Evolutionary conservation across 2,113 vertebrate genomes (phyloP).

Genomic region (Gallinago paraguaiae): DNA sequence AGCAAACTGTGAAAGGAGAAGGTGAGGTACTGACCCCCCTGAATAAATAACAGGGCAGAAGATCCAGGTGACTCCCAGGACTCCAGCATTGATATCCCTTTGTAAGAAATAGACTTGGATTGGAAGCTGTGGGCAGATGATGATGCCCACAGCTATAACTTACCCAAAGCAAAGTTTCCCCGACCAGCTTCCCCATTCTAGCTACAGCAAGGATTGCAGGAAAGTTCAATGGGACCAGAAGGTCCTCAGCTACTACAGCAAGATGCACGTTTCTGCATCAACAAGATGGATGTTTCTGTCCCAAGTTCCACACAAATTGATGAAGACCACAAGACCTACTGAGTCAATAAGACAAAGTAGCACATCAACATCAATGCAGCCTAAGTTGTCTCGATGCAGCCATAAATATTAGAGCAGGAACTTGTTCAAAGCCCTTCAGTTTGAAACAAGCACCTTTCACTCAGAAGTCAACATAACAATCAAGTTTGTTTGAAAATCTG

Average conservation of each 20-base stretch:
- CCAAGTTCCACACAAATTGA: not conserved
- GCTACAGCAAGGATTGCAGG: not conserved
- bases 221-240: not conserved
- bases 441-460: not conserved
- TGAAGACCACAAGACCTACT: not conserved
- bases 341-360: not conserved
- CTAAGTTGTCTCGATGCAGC: not conserved
- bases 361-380: not conserved
- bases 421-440: not conserved
- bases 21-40: not conserved
- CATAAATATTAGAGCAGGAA: not conserved
- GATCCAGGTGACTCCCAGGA: not conserved
- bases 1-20: not conserved
- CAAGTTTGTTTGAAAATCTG: not conserved
- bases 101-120: rapidly evolving
- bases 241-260: not conserved
- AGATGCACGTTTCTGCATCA: not conserved
- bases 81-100: not conserved
- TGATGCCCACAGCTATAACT: not conserved
- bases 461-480: not conserved
- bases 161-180: not conserved
- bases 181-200: not conserved
- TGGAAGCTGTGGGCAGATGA: not conserved
- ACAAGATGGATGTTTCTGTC: not conserved
- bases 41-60: not conserved